These are phyloP conservation scores for Anthoscopus minutus DNA, from an alignment of 2,113 vertebrate genomes.

Conservation along the genomic window DNA sequence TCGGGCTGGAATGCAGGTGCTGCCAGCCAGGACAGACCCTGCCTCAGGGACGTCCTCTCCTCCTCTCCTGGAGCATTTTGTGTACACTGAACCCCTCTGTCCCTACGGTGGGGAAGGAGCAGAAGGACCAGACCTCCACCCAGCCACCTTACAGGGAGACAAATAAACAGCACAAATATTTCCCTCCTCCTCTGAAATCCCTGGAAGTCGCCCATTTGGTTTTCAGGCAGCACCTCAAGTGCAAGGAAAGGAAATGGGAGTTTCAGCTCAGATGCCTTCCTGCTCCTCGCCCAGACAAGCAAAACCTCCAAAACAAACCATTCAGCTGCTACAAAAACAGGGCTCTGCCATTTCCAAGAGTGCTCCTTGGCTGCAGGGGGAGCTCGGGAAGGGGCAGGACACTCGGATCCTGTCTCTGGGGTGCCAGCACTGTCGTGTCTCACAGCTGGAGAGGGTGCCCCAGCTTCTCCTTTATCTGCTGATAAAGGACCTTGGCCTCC, in stretches of 20 bases:
- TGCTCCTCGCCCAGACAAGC: not conserved
- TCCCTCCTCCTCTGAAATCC: not conserved
- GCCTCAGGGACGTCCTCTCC: not conserved
- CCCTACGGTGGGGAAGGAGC: not conserved
- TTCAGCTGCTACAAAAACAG: not conserved
- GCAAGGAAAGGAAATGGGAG: not conserved
- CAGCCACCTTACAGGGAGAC: not conserved
- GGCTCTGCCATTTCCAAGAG: not conserved
- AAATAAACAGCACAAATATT: not conserved
- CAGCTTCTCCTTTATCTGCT: not conserved
- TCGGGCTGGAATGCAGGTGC: not conserved
- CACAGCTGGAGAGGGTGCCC: not conserved
- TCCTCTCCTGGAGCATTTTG: not conserved
- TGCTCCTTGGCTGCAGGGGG: not conserved
- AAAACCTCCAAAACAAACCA: not conserved
- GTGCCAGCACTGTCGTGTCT: rapidly evolving
- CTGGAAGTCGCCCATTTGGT: not conserved
- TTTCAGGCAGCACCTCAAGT: not conserved
- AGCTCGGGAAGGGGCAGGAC: not conserved
- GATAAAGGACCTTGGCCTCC: not conserved
- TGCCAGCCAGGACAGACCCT: not conserved
- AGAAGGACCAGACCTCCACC: not conserved
- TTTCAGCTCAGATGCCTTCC: not conserved
- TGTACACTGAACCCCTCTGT: not conserved
- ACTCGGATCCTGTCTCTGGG: rapidly evolving